Conservation (phyloP, 2,113 vertebrate genomes). For the Lynx canadensis region DNA sequence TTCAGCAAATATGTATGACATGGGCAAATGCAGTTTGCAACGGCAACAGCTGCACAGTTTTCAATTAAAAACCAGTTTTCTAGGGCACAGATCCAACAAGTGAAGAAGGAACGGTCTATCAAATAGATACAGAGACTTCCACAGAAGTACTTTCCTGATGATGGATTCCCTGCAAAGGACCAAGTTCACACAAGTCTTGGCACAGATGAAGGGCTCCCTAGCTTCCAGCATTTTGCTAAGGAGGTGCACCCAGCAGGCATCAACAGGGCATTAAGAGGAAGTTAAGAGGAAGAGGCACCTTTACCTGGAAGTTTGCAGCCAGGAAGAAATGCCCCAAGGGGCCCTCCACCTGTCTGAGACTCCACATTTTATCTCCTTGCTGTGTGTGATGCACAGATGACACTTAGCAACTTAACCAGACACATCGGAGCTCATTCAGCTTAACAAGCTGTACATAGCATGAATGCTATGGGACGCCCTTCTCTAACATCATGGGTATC, state of each 20-base stretch:
- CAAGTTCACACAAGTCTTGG: not conserved
- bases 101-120: not conserved
- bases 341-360: not conserved
- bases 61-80: not conserved
- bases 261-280: not conserved
- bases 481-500: not conserved
- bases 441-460: rapidly evolving
- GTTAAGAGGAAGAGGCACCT: too few relatives aligned
- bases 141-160: not conserved
- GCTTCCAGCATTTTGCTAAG: not conserved
- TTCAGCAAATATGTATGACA: not conserved
- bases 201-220: not conserved
- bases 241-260: not conserved
- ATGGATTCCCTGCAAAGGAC: not conserved
- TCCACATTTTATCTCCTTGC: not conserved
- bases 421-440: not conserved
- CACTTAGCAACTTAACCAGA: not conserved
- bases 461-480: rapidly evolving
- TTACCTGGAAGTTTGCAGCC: not conserved
- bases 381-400: too few relatives aligned
- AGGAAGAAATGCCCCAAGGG: not conserved
- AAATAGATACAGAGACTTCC: not conserved
- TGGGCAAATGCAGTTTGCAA: not conserved
- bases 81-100: not conserved
- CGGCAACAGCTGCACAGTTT: not conserved